These are phyloP conservation scores for Pogonognathellus flavescens DNA, from an alignment of 1,140 invertebrate genomes.

Conservation along the genomic window DNA sequence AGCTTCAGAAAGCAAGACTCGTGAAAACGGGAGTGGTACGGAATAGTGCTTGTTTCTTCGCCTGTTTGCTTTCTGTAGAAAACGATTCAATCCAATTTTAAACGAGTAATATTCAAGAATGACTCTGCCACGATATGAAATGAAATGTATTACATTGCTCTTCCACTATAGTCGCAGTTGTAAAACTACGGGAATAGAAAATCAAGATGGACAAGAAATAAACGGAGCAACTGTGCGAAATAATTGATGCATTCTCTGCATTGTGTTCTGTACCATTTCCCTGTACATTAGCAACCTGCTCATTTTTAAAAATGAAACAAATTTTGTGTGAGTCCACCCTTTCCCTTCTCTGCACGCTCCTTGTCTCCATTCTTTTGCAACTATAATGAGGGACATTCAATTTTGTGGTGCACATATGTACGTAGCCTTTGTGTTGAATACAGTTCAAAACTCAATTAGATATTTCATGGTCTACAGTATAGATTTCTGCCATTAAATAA, in stretches of 20 bases:
- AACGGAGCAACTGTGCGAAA: neutral
- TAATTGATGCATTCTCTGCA: constrained; percentile 30
- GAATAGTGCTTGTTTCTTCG: too few species aligned
- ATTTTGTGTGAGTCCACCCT: neutral
- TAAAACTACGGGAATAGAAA: neutral
- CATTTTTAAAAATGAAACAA: neutral
- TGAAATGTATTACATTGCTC: constrained; percentile 14
- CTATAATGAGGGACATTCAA: too few species aligned
- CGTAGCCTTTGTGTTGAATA: too few species aligned
- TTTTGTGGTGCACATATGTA: too few species aligned
- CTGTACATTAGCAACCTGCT: constrained; percentile 11
- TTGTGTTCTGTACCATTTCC: neutral
- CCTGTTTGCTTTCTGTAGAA: too few species aligned
- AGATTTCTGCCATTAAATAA: too few species aligned
- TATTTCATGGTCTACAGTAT: too few species aligned
- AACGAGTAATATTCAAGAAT: constrained; percentile 15
- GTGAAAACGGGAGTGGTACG: too few species aligned
- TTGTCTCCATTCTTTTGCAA: too few species aligned
- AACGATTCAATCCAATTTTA: too few species aligned
- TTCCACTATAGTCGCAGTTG: neutral
- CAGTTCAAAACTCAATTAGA: too few species aligned
- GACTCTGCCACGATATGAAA: constrained; percentile 18
- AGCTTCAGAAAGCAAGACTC: too few species aligned
- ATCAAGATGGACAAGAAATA: neutral
- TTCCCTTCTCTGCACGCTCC: neutral